These are phyloP conservation scores for Aphyosemion australe DNA, from an alignment of 2,113 vertebrate genomes.

Conservation along the genomic window DNA sequence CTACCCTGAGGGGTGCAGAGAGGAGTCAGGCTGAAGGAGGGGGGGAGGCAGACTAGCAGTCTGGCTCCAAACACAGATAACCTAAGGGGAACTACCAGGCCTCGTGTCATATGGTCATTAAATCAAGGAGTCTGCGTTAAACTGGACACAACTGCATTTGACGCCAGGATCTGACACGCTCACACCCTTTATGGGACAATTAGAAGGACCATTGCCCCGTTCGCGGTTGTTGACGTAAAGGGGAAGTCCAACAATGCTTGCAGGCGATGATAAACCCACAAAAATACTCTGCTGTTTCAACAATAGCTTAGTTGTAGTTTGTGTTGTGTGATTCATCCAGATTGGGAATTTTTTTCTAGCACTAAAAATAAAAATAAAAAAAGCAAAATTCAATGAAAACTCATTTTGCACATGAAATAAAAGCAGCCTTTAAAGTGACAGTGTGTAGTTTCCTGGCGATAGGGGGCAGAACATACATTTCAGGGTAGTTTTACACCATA, in stretches of 20 bases:
- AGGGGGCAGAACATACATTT: no score
- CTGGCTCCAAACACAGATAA: conserved; percentile 68
- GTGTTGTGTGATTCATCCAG: no score
- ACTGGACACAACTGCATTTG: conserved; percentile 57
- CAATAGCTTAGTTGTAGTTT: not conserved
- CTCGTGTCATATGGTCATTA: conserved; percentile 59
- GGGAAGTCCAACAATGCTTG: conserved; percentile 35
- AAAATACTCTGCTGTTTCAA: conserved; percentile 13
- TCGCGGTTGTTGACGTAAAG: conserved; percentile 39
- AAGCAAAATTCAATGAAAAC: not conserved
- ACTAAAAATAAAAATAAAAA: not conserved
- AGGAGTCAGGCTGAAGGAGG: conserved; percentile 26
- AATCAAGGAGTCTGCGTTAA: conserved; percentile 51
- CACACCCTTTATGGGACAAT: conserved; percentile 53
- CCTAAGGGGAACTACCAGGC: conserved; percentile 58
- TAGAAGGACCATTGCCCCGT: conserved; percentile 35
- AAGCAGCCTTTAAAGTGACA: no score
- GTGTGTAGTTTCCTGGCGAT: no score
- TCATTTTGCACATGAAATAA: not conserved
- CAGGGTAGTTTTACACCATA: no score
- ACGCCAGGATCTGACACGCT: conserved; percentile 50
- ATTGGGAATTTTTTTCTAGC: not conserved
- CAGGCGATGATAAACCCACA: conserved; percentile 32
- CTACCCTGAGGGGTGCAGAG: conserved; percentile 45
- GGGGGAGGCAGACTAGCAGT: conserved; percentile 54